A percentile compares a stretch with the other conserved stretches of the same genome.
phyloP scores from a whole-genome alignment of 2,888 invertebrate genomes.

The Mesodorylaimus sp. region DNA sequence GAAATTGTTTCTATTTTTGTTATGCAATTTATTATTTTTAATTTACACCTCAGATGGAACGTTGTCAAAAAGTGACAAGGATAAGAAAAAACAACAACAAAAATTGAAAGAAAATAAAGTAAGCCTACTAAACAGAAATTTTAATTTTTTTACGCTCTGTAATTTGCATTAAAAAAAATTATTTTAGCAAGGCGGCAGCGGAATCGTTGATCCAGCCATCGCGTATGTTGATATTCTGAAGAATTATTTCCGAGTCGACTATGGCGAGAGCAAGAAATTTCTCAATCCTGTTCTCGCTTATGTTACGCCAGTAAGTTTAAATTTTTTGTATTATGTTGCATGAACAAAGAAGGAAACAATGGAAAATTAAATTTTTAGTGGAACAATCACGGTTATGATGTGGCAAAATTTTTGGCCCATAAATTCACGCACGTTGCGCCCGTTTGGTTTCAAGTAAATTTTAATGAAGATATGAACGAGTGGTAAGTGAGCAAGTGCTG shows the following conservation, averaged over 20 bases:
- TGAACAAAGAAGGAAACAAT: not conserved
- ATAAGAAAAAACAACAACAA: not conserved
- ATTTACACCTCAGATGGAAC: constrained; percentile 6
- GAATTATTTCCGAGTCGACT: constrained; percentile 5
- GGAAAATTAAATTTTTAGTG: constrained; percentile 51
- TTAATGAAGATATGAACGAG: no score
- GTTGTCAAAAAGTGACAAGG: constrained; percentile 8
- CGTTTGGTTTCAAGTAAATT: constrained; percentile 78
- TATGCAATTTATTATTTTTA: no score
- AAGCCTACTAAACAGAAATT: not conserved
- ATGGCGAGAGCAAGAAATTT: constrained; percentile 8
- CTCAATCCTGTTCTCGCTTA: constrained; percentile 53
- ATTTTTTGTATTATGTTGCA: not conserved
- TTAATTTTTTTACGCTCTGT: not conserved
- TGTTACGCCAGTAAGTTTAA: constrained; percentile 61
- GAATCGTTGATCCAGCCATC: not conserved
- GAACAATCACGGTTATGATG: constrained; percentile 81
- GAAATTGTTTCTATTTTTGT: no score
- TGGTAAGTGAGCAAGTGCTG: no score
- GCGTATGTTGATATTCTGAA: constrained; percentile 3
- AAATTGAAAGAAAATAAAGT: not conserved
- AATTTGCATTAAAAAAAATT: not conserved
- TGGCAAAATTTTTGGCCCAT: constrained; percentile 62
- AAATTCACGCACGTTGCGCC: constrained; percentile 81
- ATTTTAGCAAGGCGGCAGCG: not conserved